Conservation (phyloP, 2,113 vertebrate genomes). For the Ondatra zibethicus region DNA sequence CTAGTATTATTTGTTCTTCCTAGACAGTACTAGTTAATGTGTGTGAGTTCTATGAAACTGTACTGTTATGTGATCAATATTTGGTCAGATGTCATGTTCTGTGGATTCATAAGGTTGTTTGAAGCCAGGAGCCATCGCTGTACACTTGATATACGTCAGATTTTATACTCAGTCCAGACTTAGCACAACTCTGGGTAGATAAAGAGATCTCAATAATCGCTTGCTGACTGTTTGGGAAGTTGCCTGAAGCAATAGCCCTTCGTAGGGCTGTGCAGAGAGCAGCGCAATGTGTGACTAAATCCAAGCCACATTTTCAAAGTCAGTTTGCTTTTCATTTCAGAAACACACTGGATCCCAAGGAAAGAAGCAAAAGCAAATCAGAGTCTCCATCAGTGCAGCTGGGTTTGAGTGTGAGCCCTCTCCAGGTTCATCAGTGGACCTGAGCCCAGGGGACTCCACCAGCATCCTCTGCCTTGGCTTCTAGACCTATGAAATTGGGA, state of each 20-base stretch:
- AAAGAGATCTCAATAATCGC: neutral
- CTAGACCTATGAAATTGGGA: neutral
- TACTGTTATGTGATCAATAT: slow-evolving; percentile 9
- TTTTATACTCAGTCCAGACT: neutral
- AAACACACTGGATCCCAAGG: slow-evolving; percentile 29
- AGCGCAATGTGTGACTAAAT: neutral
- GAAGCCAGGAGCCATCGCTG: neutral
- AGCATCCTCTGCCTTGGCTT: neutral
- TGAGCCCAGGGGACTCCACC: neutral
- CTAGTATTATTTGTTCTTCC: slow-evolving; percentile 64
- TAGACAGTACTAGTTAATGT: slow-evolving; percentile 64
- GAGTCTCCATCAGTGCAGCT: neutral
- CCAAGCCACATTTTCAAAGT: neutral
- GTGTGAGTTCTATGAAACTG: slow-evolving; percentile 34
- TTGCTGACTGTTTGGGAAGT: neutral
- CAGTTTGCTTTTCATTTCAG: slow-evolving; percentile 46
- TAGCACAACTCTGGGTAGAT: neutral
- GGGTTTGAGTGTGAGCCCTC: neutral
- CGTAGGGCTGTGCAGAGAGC: neutral
- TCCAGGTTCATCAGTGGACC: neutral
- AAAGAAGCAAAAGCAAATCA: no score
- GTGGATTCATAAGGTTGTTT: neutral
- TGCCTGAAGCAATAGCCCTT: neutral
- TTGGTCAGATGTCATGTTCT: neutral
- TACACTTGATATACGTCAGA: neutral